Base-by-base conservation (phyloP, 2,797 vertebrate species). In the Macrochelys suwanniensis region DNA sequence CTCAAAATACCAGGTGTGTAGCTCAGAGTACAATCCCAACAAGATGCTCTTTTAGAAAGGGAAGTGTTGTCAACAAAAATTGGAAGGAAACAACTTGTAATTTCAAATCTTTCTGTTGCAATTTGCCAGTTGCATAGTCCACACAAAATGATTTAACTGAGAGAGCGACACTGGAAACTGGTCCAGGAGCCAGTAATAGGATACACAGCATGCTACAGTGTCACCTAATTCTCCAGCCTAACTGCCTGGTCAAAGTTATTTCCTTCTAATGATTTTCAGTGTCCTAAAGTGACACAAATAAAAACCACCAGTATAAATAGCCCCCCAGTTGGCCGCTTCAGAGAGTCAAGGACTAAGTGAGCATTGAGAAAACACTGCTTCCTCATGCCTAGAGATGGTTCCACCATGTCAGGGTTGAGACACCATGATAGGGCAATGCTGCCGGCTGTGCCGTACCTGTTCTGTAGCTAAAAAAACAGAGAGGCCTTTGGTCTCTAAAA, bases 101-200 rank as follows among this genome's bases (percentile, higher is more conserved):
- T 94, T 96, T 95, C 94, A 85, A 91, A 82, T 49, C 23, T 77
- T 25, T 16, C 94, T 92, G 94, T 87, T 95, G 87, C 83, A 95
- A 97, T 93, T 74, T 83, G 91, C 91, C 93, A 94, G 92, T 90
- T 96, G 95, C 82, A 53, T 91, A 96, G 93, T 93, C 95, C 88
- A 92, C 94, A 95, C 45, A 21, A 92, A 94, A 80, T 93, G 65
- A 95, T 93, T 92, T 94, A 87, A 95, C 26, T 82, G 89, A 68
- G 45, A 84, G 74, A 90, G 83, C 89, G 89, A 89, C 89, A 85
- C 31, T 85, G 61, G 87, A 93, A 96, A 94, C 93, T 23, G 21
- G 90, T 54, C 71, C 85, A 85, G 25, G 71, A 76, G 45, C 23
- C 25, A 7, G 57, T 88, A 94, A 96, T 80, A 51, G 87, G 79